Base-by-base conservation (phyloP, 2,797 vertebrate species). In the Catharus ustulatus region DNA sequence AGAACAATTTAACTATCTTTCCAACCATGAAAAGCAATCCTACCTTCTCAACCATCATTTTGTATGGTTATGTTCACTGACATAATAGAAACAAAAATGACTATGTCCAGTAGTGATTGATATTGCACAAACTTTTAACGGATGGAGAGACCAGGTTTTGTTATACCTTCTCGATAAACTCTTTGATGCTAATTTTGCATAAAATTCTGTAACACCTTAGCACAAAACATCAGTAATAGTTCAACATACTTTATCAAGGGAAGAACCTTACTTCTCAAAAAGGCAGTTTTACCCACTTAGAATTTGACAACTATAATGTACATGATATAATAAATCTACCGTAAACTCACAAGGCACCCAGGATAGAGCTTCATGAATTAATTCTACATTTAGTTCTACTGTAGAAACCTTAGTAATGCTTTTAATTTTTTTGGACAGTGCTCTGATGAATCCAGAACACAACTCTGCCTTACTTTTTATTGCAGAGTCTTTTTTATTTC, bases 401-500 rank as follows among this genome's bases (percentile, higher is more conserved):
- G 46, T 52, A 97, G 96, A 98, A 88, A 95, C 66, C 52, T 89
- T 97, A 77, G 93, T 90, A 45, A 94, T 95, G 42, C 87, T 98
- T 81, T 77, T 67, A 71, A 48, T 92, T 61, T 97, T 97, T 67
- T 79, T 97, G 92, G 92, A 97, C 64, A 75, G 79, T 32, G 93
- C 83, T 67, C 61, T 88, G 42, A 89, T 96, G 49, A 81, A 94
- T 73, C 30, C 15, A 32, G 74, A 96, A 30, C 90, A 96, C 87
- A 96, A 91, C 22, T 88, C 93, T 54, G 61, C 67, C 78, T 96
- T 98, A 77, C 93, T 97, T 95, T 97, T 97, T 61, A 67, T 96
- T 57, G 87, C 67, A n/a, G 96, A 97, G 58, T 95, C 87, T 26
- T 15, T 97, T 96, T 96, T 97, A 34, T 96, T 97, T 80, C 94